Conservation (phyloP, 92 coral and sea anemone species). For the Palythoa grandis region DNA sequence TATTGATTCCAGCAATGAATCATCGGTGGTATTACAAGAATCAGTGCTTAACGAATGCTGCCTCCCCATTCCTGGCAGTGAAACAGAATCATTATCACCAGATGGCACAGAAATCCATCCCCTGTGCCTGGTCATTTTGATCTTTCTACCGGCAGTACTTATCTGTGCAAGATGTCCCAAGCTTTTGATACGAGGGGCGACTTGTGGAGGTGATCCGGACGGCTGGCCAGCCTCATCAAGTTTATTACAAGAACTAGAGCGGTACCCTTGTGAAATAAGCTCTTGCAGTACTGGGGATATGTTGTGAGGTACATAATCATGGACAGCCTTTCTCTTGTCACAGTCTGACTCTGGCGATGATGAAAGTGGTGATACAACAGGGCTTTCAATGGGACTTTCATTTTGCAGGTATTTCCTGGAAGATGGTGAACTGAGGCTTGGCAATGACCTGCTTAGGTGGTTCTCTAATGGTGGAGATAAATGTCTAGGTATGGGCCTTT, state of each 20-base stretch:
- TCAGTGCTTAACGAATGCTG: slow-evolving; percentile 1
- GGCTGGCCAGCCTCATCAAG: slow-evolving; percentile 33
- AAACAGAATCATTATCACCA: background rate
- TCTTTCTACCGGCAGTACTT: slow-evolving; percentile 2
- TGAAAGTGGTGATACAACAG: slow-evolving; percentile 14
- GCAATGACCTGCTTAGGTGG: slow-evolving; percentile 28
- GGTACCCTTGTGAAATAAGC: background rate
- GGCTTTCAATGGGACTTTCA: slow-evolving; percentile 25
- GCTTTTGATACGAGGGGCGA: slow-evolving; percentile 34
- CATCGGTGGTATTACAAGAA: background rate
- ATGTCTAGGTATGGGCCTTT: slow-evolving; percentile 8
- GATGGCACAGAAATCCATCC: slow-evolving; percentile 27
- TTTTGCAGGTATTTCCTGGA: slow-evolving; percentile 9
- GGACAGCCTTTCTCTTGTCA: background rate
- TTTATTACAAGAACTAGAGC: slow-evolving; percentile 39
- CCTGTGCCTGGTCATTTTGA: slow-evolving; percentile 7
- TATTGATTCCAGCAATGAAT: background rate
- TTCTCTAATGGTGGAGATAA: slow-evolving; percentile 16
- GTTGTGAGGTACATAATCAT: background rate
- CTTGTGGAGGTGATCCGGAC: slow-evolving; percentile 10
- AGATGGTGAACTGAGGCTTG: background rate
- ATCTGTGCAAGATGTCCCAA: slow-evolving; percentile 25
- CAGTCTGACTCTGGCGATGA: slow-evolving; percentile 24
- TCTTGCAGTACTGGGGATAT: slow-evolving; percentile 13
- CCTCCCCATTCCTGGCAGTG: slow-evolving; percentile 12